Conservation (phyloP, 1,140 invertebrate genomes). For the Drosophila busckii region DNA sequence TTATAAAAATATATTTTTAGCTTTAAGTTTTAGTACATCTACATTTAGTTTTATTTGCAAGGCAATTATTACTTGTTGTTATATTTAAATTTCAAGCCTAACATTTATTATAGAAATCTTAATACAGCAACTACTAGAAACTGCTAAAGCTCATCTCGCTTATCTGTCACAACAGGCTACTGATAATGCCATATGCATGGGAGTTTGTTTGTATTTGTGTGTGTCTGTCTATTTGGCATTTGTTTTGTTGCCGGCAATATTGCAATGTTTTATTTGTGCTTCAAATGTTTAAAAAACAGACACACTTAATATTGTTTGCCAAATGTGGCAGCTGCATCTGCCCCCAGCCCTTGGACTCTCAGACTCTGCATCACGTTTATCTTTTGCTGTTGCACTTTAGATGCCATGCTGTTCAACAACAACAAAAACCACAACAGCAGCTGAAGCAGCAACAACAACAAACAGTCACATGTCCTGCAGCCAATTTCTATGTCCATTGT, state of each 20-base stretch:
- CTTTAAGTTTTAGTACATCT: too few relatives aligned
- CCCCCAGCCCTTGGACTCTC: not conserved
- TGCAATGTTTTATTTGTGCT: slow-evolving; percentile 43
- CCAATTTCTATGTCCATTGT: slow-evolving; percentile 38
- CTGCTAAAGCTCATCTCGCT: slow-evolving; percentile 7
- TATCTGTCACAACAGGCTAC: not conserved
- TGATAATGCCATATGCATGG: slow-evolving; percentile 18
- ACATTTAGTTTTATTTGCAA: too few relatives aligned
- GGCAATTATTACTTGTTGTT: too few relatives aligned
- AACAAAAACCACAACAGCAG: too few relatives aligned
- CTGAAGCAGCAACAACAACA: slow-evolving; percentile 8
- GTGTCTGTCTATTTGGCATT: not conserved
- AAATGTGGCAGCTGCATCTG: slow-evolving; percentile 26
- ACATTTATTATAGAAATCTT: too few relatives aligned
- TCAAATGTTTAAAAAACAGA: slow-evolving; percentile 50
- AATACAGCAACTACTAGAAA: not conserved
- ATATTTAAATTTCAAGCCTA: too few relatives aligned
- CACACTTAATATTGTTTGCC: slow-evolving; percentile 53
- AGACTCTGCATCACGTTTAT: not conserved
- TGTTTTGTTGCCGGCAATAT: not conserved
- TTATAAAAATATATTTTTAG: too few relatives aligned
- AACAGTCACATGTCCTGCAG: slow-evolving; percentile 33
- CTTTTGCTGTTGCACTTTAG: slow-evolving; percentile 33
- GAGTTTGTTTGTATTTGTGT: not conserved
- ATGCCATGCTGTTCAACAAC: slow-evolving; percentile 1